Evolutionary conservation across 2,888 invertebrate species (phyloP), one percentile per base, ranked within the genome.

Genomic region (Liodrosophila aerea): DNA sequence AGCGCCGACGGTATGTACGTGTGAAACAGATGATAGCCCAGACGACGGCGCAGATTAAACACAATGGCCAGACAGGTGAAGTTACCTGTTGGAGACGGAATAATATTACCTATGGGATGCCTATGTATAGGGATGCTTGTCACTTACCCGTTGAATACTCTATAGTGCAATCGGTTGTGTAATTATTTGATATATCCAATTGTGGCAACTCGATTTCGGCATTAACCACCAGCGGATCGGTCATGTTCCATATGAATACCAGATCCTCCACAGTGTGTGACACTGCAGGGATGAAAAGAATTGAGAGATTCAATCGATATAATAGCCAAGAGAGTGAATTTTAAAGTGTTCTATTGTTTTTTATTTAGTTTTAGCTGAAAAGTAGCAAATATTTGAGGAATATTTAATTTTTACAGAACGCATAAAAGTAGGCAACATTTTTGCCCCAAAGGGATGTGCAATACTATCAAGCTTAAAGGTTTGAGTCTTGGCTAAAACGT

Each of bases 221-320:
- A 86, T 96, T 96, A 18, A 97, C 97, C 46, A 96, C 97, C 56
- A 97, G 91, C 0, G 97, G 96, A 50, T 96, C 95, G 43, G 95
- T 95, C 29, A 95, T 95, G 89, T 97, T 96, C 97, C 97, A 97
- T 89, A 96, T 95, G 91, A 97, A 97, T 74, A 97, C 93, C 92
- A 98, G 93, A 91, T 97, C 97, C 82, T 97, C 96, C 9, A 97
- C 97, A 18, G 97, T 98, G 89, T 97, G 97, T 0, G 97, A 97
- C 86, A 97, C 97, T 97, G 91, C 31, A 91, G n/a, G n/a, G n/a
- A n/a, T n/a, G n/a, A n/a, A n/a, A n/a, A n/a, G n/a, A n/a, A n/a
- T n/a, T n/a, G 89, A 53, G 8, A 0, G 1, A 5, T 5, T 4
- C 27, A 27, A 27, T 27, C 27, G 7, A 7, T 27, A 27, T 27